These are phyloP conservation scores for Cryptus viduatorius DNA, from an alignment of 2,888 invertebrate genomes.

Conservation along the genomic window DNA sequence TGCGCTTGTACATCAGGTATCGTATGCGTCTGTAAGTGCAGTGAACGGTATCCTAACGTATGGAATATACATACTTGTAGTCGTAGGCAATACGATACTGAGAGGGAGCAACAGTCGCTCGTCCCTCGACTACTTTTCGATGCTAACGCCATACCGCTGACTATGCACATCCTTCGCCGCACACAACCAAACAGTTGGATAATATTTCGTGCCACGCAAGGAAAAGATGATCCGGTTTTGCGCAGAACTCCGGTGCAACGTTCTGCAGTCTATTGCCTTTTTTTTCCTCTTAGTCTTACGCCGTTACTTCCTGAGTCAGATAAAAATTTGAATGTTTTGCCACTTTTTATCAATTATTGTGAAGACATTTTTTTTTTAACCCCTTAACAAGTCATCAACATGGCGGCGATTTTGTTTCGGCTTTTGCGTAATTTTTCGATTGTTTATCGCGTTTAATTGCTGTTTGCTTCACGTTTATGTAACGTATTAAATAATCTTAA, in stretches of 20 bases:
- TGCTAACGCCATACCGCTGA: constrained; percentile 47
- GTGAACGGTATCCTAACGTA: constrained; percentile 37
- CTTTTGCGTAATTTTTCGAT: background rate
- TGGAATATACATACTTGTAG: constrained; percentile 5
- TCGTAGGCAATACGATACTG: constrained; percentile 26
- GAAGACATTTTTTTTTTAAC: background rate
- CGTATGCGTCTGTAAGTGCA: constrained; percentile 23
- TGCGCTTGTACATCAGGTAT: constrained; percentile 16
- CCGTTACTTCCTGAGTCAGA: background rate
- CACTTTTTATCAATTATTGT: background rate
- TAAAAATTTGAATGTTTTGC: background rate
- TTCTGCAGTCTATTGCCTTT: constrained; percentile 14
- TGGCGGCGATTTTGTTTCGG: too few relatives aligned
- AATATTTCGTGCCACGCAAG: constrained; percentile 55
- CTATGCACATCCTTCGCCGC: constrained; percentile 34
- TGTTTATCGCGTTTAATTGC: background rate
- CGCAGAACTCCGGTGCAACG: constrained; percentile 51
- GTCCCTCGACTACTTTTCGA: constrained; percentile 49
- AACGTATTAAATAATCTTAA: too few relatives aligned
- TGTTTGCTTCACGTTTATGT: background rate
- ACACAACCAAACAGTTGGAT: constrained; percentile 27
- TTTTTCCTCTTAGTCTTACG: background rate
- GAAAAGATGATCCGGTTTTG: constrained; percentile 57
- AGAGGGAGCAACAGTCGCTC: constrained; percentile 38
- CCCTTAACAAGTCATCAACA: too few relatives aligned